These are phyloP conservation scores for Threskiornis aethiopicus DNA, from an alignment of 2,797 vertebrate species.

Conservation along the genomic window DNA sequence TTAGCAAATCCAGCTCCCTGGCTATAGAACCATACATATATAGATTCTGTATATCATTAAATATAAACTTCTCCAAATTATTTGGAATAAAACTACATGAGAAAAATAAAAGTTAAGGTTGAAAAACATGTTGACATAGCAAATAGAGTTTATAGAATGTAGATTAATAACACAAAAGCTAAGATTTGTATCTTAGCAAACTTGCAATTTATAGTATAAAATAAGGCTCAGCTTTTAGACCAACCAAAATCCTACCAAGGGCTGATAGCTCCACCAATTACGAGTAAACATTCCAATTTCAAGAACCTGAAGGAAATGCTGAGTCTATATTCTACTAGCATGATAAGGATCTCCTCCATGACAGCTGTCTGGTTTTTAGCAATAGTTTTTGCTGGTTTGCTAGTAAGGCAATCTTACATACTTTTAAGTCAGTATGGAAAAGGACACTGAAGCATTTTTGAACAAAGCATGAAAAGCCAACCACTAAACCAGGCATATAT, in stretches of 20 bases:
- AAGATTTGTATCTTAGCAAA: background rate
- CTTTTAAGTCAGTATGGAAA: background rate
- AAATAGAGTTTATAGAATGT: background rate
- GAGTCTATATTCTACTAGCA: background rate
- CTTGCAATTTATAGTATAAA: background rate
- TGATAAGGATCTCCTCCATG: background rate
- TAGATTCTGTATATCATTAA: background rate
- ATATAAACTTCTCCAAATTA: background rate
- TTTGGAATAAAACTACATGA: background rate
- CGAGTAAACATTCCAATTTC: background rate
- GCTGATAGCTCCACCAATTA: background rate
- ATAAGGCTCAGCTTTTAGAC: background rate
- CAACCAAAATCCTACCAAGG: background rate
- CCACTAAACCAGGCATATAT: background rate
- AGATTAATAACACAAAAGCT: background rate
- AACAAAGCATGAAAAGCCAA: background rate
- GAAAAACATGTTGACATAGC: background rate
- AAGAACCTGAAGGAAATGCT: background rate
- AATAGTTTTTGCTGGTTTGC: background rate
- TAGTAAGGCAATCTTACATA: background rate
- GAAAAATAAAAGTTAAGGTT: background rate
- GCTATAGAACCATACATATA: accelerated
- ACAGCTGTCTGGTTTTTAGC: background rate
- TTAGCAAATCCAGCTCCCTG: background rate
- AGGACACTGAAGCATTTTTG: background rate